These are phyloP conservation scores for Mungos mungo DNA, from an alignment of 2,113 vertebrate species.

Conservation along the genomic window DNA sequence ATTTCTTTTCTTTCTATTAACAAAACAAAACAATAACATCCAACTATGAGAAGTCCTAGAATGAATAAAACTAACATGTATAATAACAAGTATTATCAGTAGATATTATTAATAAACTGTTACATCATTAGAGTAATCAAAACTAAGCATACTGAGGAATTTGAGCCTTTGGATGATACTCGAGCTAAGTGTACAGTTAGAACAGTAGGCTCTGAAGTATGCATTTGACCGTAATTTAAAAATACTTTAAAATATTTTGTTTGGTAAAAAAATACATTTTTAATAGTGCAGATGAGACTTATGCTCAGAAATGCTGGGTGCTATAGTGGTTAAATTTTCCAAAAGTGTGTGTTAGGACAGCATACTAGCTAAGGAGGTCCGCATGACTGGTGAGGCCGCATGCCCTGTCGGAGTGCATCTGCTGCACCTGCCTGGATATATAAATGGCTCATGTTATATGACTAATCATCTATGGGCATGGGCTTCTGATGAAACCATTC, in stretches of 20 bases:
- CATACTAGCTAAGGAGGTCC: neutral
- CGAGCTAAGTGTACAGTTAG: neutral
- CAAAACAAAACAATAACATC: neutral
- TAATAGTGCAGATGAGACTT: neutral
- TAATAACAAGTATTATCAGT: neutral
- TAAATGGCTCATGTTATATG: neutral
- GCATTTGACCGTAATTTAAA: neutral
- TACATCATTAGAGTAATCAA: neutral
- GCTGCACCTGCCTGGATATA: neutral
- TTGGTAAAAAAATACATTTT: neutral
- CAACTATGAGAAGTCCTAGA: neutral
- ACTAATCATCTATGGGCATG: neutral
- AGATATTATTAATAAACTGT: neutral
- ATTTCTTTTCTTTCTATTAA: neutral
- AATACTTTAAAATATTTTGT: neutral
- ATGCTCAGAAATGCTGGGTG: neutral
- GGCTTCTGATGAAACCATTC: neutral
- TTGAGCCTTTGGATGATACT: neutral
- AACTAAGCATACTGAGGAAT: neutral
- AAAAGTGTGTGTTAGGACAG: neutral
- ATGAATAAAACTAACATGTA: neutral
- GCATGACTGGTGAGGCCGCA: neutral
- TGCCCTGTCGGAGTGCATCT: neutral
- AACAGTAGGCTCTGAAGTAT: neutral
- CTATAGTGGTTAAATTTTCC: neutral